phyloP scores from a whole-genome alignment of 92 coral and sea anemone species.

The Zoanthus gigantus region DNA sequence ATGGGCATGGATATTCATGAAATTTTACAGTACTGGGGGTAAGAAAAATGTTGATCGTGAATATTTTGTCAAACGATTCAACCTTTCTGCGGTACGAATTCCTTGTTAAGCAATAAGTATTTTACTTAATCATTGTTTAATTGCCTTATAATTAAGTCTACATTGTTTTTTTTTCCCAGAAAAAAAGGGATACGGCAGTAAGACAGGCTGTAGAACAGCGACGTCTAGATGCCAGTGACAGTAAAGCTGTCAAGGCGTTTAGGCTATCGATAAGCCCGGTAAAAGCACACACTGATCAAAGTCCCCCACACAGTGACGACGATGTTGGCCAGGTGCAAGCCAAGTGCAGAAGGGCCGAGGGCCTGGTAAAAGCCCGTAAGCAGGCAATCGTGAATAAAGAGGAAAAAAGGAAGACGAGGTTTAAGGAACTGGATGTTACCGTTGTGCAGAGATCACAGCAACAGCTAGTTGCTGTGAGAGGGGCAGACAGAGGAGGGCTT shows the following conservation, averaged over 20 bases:
- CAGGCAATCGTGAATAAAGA: neutral
- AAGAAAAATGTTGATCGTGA: neutral
- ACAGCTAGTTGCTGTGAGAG: neutral
- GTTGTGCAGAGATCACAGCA: neutral
- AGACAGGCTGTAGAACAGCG: neutral
- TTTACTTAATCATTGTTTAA: neutral
- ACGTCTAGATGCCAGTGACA: neutral
- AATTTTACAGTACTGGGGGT: neutral
- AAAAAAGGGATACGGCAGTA: slow-evolving; percentile 1
- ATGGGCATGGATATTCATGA: neutral
- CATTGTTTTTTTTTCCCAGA: neutral
- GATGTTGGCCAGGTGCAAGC: neutral
- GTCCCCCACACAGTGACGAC: slow-evolving; percentile 7
- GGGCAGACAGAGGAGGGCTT: neutral
- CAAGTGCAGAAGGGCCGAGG: neutral
- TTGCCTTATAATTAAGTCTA: neutral
- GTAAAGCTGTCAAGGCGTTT: neutral
- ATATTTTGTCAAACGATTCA: slow-evolving; percentile 1
- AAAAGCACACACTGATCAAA: neutral
- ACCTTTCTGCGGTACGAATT: neutral
- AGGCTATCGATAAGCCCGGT: neutral
- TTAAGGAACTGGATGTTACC: neutral
- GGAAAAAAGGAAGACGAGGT: neutral
- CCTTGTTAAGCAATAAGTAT: neutral
- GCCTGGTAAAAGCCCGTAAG: neutral